Conservation (phyloP, 1,140 invertebrate genomes). For the Drosophila bipectinata region DNA sequence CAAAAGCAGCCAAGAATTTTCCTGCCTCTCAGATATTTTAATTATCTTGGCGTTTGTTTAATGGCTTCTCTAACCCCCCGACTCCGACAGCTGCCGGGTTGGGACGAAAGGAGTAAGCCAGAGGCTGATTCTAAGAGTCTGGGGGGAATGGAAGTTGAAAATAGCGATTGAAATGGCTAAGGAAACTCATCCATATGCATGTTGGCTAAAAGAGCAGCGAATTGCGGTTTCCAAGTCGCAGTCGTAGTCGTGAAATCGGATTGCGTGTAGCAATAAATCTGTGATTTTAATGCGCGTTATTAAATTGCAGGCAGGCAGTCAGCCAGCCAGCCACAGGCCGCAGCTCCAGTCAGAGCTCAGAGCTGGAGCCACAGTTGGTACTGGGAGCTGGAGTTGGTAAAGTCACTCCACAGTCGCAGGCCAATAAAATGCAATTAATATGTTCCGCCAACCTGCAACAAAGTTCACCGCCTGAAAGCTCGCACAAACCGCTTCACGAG, state of each 20-base stretch:
- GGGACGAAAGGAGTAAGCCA: neutral
- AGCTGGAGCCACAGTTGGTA: neutral
- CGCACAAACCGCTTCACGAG: slow-evolving; percentile 59
- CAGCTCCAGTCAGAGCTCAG: slow-evolving; percentile 13
- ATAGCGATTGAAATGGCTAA: slow-evolving; percentile 10
- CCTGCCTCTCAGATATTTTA: slow-evolving; percentile 66
- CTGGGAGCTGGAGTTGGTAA: neutral
- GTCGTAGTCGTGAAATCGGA: slow-evolving; percentile 73
- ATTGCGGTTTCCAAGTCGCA: slow-evolving; percentile 47
- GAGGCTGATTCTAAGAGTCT: neutral
- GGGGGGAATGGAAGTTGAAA: slow-evolving; percentile 6
- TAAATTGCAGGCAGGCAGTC: slow-evolving; percentile 70
- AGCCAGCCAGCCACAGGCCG: slow-evolving; percentile 22
- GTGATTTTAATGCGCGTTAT: slow-evolving; percentile 81
- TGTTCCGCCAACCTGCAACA: slow-evolving; percentile 78
- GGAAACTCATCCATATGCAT: slow-evolving; percentile 45
- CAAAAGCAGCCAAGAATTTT: slow-evolving; percentile 55
- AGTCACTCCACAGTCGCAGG: slow-evolving; percentile 26
- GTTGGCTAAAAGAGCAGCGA: slow-evolving; percentile 9
- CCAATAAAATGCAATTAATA: slow-evolving; percentile 83
- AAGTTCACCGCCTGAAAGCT: slow-evolving; percentile 66
- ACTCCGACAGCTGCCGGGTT: slow-evolving; percentile 2
- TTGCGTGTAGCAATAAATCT: slow-evolving; percentile 80
- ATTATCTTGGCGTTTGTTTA: slow-evolving; percentile 76
- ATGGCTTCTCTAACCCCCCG: slow-evolving; percentile 52